Evolutionary conservation across 2,797 vertebrate species (phyloP).

Genomic region (Zalophus californianus): DNA sequence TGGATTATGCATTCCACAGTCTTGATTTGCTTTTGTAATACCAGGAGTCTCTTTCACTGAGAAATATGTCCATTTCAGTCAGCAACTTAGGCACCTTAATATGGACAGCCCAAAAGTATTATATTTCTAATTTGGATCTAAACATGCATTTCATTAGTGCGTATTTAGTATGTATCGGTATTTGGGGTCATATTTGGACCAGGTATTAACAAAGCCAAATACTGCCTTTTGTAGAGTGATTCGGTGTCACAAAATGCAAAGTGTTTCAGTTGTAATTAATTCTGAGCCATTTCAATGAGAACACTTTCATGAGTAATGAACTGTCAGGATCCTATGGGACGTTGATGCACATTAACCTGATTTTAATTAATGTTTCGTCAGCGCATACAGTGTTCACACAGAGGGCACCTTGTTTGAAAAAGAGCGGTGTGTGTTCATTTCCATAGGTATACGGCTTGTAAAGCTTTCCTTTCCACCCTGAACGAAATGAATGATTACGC

Average conservation of each 20-base stretch:
- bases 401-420: background rate
- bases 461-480: constrained; percentile 94
- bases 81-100: background rate
- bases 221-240: rapidly evolving
- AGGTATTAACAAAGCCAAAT: background rate
- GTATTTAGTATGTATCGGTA: rapidly evolving
- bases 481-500: constrained; percentile 98
- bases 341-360: background rate
- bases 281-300: constrained; percentile 45
- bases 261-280: constrained; percentile 53
- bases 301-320: constrained; percentile 40
- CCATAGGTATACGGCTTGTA: constrained; percentile 94
- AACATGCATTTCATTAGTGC: background rate
- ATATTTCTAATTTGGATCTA: background rate
- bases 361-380: constrained; percentile 39
- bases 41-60: no score
- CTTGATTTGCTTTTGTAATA: background rate
- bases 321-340: constrained; percentile 53
- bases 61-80: background rate
- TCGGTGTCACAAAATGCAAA: background rate
- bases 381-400: rapidly evolving
- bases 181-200: background rate
- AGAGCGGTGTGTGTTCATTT: constrained; percentile 57
- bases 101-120: no score
- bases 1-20: background rate